These are phyloP conservation scores for Diarsia brunnea DNA, from an alignment of 2,888 invertebrate species.

Conservation along the genomic window DNA sequence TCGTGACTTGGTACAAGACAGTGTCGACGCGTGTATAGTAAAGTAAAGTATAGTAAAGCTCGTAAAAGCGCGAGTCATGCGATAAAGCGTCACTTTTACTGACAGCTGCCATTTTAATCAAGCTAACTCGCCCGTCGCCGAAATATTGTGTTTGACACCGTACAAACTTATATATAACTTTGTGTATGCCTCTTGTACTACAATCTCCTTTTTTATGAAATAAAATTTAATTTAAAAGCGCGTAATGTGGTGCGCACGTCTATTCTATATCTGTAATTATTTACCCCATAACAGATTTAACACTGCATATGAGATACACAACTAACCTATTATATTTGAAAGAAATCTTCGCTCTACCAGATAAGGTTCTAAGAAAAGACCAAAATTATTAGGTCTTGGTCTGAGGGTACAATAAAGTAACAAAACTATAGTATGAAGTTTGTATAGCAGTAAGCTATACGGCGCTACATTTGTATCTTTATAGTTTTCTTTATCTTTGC, in stretches of 20 bases:
- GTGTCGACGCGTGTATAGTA: background rate
- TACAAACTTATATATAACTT: no score
- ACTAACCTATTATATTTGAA: background rate
- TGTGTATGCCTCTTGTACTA: no score
- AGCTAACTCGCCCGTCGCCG: background rate
- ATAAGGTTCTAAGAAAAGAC: background rate
- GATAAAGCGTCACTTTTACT: background rate
- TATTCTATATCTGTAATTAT: no score
- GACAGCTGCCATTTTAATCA: background rate
- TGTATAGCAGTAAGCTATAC: background rate
- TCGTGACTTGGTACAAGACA: no score
- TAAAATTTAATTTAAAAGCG: no score
- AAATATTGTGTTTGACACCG: no score
- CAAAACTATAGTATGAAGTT: constrained; percentile 17
- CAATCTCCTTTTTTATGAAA: no score
- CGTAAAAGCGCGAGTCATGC: background rate
- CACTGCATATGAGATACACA: no score
- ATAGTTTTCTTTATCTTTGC: constrained; percentile 21
- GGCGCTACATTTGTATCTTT: constrained; percentile 24
- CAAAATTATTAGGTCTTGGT: background rate
- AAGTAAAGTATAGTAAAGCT: no score
- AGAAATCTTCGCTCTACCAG: background rate
- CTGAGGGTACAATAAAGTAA: constrained; percentile 35
- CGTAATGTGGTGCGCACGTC: no score
- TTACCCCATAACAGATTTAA: no score